Base-by-base conservation (phyloP, 2,797 vertebrate species). In the Sebastiscus tertius region DNA sequence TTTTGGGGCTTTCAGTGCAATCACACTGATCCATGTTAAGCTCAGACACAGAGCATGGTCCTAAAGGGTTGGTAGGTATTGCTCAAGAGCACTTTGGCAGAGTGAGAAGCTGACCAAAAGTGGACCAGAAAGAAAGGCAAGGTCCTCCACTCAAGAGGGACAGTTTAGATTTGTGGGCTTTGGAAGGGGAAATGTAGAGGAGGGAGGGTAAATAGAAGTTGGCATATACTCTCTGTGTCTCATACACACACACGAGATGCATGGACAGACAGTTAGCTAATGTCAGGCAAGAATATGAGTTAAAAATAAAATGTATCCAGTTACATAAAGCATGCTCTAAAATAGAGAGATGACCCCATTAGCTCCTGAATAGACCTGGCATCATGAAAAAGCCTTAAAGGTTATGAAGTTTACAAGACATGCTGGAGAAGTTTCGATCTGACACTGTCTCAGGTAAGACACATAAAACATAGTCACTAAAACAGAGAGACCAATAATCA, bases 261-360 rank as follows among this genome's bases (percentile, higher is more conserved):
- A 95, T 94, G 90, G 85, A 89, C 92, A 95, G 94, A 95, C 94
- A 81, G 92, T 95, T 91, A 94, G 93, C 91, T 94, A 95, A 96
- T 94, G 94, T 93, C 88, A 93, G 88, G 90, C 94, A 95, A 95
- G 93, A 93, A 95, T 95, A 95, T 91, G 87, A 84, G 94, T 95
- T 95, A 94, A 95, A 96, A 96, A 96, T 96, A 96, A 96, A 96
- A 93, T 91, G 92, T 90, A 94, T 95, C 95, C 90, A 75, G 91
- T 96, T 95, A 94, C 95, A 95, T 94, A 96, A 95, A 95, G 94
- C 95, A 91, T 92, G 95, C 86, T 95, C 93, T 92, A 86, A 95
- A 96, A 95, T 94, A 94, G 93, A 88, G 76, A 85, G 92, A 92
- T 92, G 94, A 90, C 92, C 93, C 89, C 88, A 66, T 89, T 91